Evolutionary conservation across 2,888 invertebrate genomes (phyloP), one percentile per base, ranked within the genome.

Genomic region (Mactromeris polynyma): DNA sequence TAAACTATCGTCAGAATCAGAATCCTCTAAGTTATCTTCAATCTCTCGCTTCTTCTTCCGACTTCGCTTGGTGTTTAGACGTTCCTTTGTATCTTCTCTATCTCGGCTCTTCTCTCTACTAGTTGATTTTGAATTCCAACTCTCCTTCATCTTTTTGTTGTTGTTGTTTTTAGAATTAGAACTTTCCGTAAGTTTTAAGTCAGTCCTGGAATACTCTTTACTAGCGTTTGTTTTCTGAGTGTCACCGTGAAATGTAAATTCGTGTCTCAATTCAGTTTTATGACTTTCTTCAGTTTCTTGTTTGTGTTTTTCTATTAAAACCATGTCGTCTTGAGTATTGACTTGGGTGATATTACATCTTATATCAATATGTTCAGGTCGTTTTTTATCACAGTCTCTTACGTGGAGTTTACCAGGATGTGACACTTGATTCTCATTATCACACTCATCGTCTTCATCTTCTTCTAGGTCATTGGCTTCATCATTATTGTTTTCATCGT

Each of bases 281-380:
- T 77, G 81, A 36, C 11, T 58, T n/a, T 46, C 69, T 40, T 78
- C 84, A 40, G 73, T 46, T 40, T 81, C 87, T 21, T 85, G 46
- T 31, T 82, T 64, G 19, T 90, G 87, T 73, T 54, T 73, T 77
- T 87, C 82, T 2, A 88, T 46, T 11, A 90, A 77, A n/a, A 84
- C 86, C 78, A 90, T 54, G 38, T 92, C 91, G 40, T 92, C 91
- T 80, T 92, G 89, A 33, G 90, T 86, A 64, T 90, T 90, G 0
- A 91, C 82, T 17, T 85, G 88, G 31, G 91, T 91, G 36, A 91
- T 83, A 78, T 91, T 91, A 46, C 80, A 83, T 33, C 90, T 83
- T 17, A 89, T 91, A 79, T 58, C 85, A 1, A 91, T 46, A 40
- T 91, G 87, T 7, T 89, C 89, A 9, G 87, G 85, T 9, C 58